phyloP scores from a whole-genome alignment of 2,797 vertebrate genomes.

The Anisognathus igniventris region DNA sequence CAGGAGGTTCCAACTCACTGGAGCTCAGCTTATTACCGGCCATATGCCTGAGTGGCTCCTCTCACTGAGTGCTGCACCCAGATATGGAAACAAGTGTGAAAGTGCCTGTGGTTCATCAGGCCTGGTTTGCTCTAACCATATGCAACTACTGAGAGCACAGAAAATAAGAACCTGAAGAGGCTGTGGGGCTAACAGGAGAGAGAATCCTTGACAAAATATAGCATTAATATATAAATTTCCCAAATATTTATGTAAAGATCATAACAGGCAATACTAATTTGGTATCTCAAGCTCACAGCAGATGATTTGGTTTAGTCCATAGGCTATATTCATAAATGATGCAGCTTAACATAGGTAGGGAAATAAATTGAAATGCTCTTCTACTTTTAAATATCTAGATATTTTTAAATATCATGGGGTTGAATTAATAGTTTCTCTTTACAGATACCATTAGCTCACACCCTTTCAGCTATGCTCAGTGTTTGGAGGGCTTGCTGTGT shows the following conservation, averaged over 20 bases:
- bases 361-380: neutral
- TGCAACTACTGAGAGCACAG: neutral
- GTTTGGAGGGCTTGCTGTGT: neutral
- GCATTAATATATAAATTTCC: neutral
- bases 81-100: conserved; percentile 1
- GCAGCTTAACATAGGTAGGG: neutral
- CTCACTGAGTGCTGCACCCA: neutral
- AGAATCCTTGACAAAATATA: neutral
- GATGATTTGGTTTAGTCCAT: neutral
- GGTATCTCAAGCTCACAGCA: neutral
- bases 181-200: neutral
- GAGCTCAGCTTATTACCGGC: conserved; percentile 1
- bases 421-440: neutral
- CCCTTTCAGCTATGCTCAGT: neutral
- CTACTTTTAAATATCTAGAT: neutral
- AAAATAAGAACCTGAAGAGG: neutral
- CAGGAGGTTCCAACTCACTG: conserved; percentile 2
- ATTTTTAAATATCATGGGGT: neutral
- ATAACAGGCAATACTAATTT: neutral
- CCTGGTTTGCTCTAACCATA: neutral
- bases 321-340: neutral
- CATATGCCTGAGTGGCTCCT: conserved; percentile 36
- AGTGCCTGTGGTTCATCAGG: neutral
- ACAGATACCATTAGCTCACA: neutral
- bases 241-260: neutral